A percentile compares a stretch with the other conserved stretches of the same genome.
Evolutionary conservation across 2,888 invertebrate genomes (phyloP).

Genomic region (Sialis fuliginosa): DNA sequence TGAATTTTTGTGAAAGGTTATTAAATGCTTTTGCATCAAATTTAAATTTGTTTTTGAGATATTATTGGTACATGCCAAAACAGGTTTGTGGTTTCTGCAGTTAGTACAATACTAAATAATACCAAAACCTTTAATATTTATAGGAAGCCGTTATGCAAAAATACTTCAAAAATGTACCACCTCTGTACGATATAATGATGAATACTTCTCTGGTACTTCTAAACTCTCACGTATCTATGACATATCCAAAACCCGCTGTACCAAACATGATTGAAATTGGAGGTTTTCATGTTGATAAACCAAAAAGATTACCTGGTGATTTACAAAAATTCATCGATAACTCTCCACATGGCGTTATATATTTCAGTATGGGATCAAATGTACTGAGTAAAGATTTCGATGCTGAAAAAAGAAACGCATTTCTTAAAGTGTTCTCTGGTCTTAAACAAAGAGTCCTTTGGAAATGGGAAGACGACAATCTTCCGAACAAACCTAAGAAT

Average conservation of each 20-base stretch:
- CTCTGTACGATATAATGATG: slow-evolving; percentile 10
- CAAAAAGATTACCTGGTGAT: slow-evolving; percentile 9
- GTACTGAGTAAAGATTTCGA: slow-evolving; percentile 16
- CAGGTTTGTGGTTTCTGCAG: too few species aligned
- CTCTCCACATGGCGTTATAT: slow-evolving; percentile 17
- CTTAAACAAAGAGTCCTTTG: slow-evolving; percentile 1
- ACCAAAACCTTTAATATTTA: too few species aligned
- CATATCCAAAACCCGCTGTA: slow-evolving; percentile 27
- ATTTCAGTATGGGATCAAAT: slow-evolving; percentile 22
- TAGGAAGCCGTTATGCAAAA: neutral
- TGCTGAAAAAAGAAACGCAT: slow-evolving; percentile 11
- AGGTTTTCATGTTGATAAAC: slow-evolving; percentile 15
- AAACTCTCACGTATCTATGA: slow-evolving; percentile 21
- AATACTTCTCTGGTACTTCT: slow-evolving; percentile 15
- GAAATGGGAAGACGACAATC: slow-evolving; percentile 3
- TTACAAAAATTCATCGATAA: slow-evolving; percentile 17
- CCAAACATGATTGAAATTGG: slow-evolving; percentile 26
- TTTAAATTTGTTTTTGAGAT: too few species aligned
- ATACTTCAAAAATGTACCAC: slow-evolving; percentile 15
- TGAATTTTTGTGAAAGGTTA: slow-evolving; percentile 33
- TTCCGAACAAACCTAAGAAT: neutral
- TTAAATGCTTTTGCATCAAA: slow-evolving; percentile 27
- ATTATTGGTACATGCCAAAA: too few species aligned
- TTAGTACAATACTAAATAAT: too few species aligned
- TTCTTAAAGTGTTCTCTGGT: neutral